Base-by-base conservation (phyloP, 2,888 invertebrate species). In the Lasioglossum malachurum region DNA sequence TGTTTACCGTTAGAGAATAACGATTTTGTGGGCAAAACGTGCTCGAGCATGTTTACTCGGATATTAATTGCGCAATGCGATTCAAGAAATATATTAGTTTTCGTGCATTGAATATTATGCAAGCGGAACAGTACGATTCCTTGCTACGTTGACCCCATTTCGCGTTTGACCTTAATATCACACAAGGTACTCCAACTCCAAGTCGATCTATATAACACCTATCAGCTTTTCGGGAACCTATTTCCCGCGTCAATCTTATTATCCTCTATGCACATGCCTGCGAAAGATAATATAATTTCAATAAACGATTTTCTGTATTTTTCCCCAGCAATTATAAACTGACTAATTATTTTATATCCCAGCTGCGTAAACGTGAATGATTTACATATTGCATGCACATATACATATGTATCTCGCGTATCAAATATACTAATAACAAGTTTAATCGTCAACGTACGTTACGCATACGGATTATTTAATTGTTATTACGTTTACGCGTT, bases 151-250 rank as follows among this genome's bases (percentile, higher is more conserved):
- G 90, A 90, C 91, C 91, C 87, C 91, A 91, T 91, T 91, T 87
- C 87, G 84, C 85, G 64, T 74, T 80, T 91, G 91, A 91, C 91
- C 91, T 90, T 92, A 91, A 91, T 91, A 91, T 90, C 83, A 80
- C 78, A 78, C 88, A 85, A 87, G 89, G 89, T 91, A 85, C 88
- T 87, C 82, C 81, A 83, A 84, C 88, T 87, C 82, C 81, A 83
- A 84, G 73, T 80, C 83, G 81, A 87, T 87, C 87, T 83, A 87
- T 81, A 83, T 78, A 87, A 41, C 57, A 53, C 53, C 77, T 83
- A 77, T 80, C 57, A 78, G 75, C 12, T 71, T 79, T 87, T 83
- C 79, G 67, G 76, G 46, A 78, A 87, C 75, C 49, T 78, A 14
- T 64, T 64, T 35, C 16, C n/a, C n/a, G 19, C 4, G 31, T 19